Evolutionary conservation across 1,140 invertebrate species (phyloP), one percentile per base, ranked within the genome.

Genomic region (Dreissena polymorpha): DNA sequence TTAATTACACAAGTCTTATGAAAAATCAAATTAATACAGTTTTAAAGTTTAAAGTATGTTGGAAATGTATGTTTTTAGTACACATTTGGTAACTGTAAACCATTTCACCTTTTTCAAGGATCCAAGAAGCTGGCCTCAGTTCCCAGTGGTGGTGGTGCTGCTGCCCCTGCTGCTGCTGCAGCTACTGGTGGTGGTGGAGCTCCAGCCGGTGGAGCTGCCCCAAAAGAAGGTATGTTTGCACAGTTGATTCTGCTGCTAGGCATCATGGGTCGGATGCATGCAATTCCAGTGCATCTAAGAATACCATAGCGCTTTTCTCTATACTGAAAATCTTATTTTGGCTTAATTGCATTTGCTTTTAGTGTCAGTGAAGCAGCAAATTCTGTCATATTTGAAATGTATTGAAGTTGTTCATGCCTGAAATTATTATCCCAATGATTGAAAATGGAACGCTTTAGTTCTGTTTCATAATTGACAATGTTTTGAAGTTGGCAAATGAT

Each of bases 101-200:
- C 2, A 39, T 39, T 39, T 39, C 39, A 39, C 39, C 8, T 2
- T 16, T 71, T 76, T 77, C 27, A 29, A 83, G 81, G 81, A 39
- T 65, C 64, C 23, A 75, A 76, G 81, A 83, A 83, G 53, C 49
- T 83, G 18, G 81, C 81, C 51, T 76, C 81, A 16, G 81, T 83
- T n/a, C 81, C 81, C 16, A 50, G 65, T 68, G 81, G 81, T 76
- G 81, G 81, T 89, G 97, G 97, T 53, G 96, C 96, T 75, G 98
- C 97, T 84, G 97, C 97, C 85, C 97, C 97, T 86, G 94, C 95
- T 88, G 96, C 96, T 68, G 95, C 96, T 83, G 95, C 96, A 86
- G 96, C 94, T 86, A 6, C 57, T 60, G 96, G 95, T 85, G 95
- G 94, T 87, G 95, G 95, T 81, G 87, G 94, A 77, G 94, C 94